Evolutionary conservation across 2,888 invertebrate species (phyloP).

Genomic region (Torymus texanus): DNA sequence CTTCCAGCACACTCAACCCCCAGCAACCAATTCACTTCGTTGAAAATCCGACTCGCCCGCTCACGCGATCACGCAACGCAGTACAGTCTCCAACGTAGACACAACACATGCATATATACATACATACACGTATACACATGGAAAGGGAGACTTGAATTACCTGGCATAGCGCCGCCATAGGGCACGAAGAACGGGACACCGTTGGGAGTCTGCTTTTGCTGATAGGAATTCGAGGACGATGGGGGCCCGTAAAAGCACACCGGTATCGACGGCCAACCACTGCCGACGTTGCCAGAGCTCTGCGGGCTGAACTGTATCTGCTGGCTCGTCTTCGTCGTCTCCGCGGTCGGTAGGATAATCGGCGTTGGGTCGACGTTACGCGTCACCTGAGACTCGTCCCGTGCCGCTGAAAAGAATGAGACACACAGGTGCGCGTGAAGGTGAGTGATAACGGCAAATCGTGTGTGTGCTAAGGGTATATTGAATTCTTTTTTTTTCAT

Average conservation of each 20-base stretch:
- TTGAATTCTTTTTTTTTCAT: too few relatives aligned
- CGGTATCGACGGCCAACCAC: constrained; percentile 63
- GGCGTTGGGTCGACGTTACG: constrained; percentile 31
- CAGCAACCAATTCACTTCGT: too few relatives aligned
- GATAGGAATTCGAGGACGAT: constrained; percentile 44
- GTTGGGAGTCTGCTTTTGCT: constrained; percentile 12
- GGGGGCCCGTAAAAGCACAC: constrained; percentile 61
- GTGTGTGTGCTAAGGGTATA: too few relatives aligned
- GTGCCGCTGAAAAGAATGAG: neutral
- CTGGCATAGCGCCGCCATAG: constrained; percentile 14
- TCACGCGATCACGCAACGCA: too few relatives aligned
- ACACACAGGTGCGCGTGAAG: too few relatives aligned
- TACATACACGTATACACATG: too few relatives aligned
- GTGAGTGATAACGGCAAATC: too few relatives aligned
- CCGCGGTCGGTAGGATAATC: constrained; percentile 58
- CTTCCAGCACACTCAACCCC: too few relatives aligned
- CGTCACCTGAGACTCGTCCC: constrained; percentile 41
- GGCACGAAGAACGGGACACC: constrained; percentile 24
- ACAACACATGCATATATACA: too few relatives aligned
- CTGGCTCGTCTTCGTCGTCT: constrained; percentile 66
- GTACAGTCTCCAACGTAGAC: too few relatives aligned
- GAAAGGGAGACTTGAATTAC: constrained; percentile 36
- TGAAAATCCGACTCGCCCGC: too few relatives aligned
- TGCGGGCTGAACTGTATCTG: constrained; percentile 66
- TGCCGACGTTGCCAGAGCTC: neutral